A percentile compares a stretch with the other conserved stretches of the same genome.
Evolutionary conservation across 2,888 invertebrate genomes (phyloP).

Genomic region (Gymnoscelis rufifasciata): DNA sequence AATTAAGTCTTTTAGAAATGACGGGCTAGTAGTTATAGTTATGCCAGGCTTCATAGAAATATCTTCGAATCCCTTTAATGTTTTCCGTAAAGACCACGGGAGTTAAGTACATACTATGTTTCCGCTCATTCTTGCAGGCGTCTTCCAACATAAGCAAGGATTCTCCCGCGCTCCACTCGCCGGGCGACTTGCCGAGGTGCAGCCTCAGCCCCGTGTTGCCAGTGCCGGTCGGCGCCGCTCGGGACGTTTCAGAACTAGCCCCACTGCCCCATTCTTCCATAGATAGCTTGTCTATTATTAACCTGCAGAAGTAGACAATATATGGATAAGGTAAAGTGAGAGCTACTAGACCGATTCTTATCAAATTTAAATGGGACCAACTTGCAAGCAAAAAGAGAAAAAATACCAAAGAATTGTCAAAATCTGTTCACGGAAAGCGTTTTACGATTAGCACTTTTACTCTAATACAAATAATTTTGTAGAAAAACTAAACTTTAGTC

Average conservation of each 20-base stretch:
- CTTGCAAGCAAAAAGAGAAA: no score
- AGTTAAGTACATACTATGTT: conserved; percentile 69
- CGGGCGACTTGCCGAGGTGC: conserved; percentile 69
- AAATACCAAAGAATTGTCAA: no score
- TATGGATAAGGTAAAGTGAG: conserved; percentile 12
- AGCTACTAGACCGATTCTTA: no score
- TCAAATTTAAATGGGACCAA: no score
- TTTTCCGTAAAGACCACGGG: no score
- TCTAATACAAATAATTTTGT: no score
- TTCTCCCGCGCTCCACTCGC: conserved; percentile 73
- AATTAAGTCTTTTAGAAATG: no score
- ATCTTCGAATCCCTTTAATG: no score
- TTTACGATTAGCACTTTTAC: no score
- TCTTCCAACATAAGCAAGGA: conserved; percentile 72
- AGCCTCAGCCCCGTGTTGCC: conserved; percentile 35
- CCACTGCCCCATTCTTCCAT: conserved; percentile 56
- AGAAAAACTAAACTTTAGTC: background rate
- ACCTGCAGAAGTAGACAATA: conserved; percentile 38
- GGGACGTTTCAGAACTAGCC: conserved; percentile 38
- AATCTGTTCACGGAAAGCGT: no score
- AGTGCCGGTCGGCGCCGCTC: conserved; percentile 26
- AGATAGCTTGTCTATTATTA: conserved; percentile 72
- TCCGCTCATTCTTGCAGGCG: conserved; percentile 70
- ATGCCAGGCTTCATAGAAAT: no score
- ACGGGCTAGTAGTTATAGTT: no score